Conservation (phyloP, 2,888 invertebrate species). For the Empis livida region DNA sequence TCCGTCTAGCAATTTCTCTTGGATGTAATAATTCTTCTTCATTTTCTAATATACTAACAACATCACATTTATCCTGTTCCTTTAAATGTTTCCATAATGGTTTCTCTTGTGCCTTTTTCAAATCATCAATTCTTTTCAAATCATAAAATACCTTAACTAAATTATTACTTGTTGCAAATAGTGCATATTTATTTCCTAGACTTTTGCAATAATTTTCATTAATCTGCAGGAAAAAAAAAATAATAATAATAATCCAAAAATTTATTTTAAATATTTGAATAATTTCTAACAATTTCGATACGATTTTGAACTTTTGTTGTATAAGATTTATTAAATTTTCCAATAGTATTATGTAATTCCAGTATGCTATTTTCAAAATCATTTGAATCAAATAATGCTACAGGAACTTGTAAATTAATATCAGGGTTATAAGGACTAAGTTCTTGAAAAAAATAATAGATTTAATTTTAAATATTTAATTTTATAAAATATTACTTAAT, state of each 20-base stretch:
- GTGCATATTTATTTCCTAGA: constrained; percentile 6
- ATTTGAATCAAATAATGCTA: constrained; percentile 5
- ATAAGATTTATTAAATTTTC: constrained; percentile 4
- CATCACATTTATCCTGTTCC: constrained; percentile 10
- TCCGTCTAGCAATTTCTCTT: constrained; percentile 22
- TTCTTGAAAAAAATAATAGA: neutral
- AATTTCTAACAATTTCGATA: neutral
- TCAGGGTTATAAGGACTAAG: neutral
- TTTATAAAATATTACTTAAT: neutral
- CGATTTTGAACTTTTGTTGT: neutral
- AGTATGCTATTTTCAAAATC: constrained; percentile 7
- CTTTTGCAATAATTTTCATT: constrained; percentile 8
- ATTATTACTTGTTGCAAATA: constrained; percentile 6
- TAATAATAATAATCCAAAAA: too few relatives aligned
- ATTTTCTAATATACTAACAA: neutral
- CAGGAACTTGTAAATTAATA: constrained; percentile 8
- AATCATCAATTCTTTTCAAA: neutral
- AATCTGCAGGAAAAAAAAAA: too few relatives aligned
- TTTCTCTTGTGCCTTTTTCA: too few relatives aligned
- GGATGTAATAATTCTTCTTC: constrained; percentile 23
- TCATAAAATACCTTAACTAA: constrained; percentile 3
- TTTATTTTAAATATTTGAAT: too few relatives aligned
- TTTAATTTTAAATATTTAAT: too few relatives aligned
- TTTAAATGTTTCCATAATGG: constrained; percentile 6
- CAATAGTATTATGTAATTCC: constrained; percentile 3